Conservation (phyloP, 2,888 invertebrate genomes). For the Callinectes sapidus region DNA sequence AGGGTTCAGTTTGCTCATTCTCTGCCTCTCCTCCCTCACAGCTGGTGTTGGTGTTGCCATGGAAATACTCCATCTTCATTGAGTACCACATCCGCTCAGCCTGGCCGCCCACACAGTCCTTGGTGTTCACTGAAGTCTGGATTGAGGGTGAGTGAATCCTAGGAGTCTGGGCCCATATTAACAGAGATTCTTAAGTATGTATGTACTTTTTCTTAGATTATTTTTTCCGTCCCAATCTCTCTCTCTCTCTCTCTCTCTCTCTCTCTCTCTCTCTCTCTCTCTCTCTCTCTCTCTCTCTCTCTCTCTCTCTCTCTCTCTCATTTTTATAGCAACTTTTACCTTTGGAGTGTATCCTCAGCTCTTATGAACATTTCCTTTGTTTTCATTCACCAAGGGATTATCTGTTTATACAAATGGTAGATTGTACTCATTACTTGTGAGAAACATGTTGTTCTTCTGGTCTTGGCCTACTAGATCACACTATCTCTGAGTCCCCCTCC, state of each 20-base stretch:
- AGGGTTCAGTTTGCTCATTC: background rate
- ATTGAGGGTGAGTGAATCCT: slow-evolving; percentile 57
- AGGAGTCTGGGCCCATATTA: too few relatives aligned
- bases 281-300: too few relatives aligned
- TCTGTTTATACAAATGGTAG: background rate
- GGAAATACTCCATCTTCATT: slow-evolving; percentile 73
- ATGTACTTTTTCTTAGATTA: too few relatives aligned
- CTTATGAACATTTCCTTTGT: background rate
- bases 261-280: too few relatives aligned
- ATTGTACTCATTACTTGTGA: background rate
- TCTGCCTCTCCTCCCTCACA: slow-evolving; percentile 73
- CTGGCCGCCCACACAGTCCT: slow-evolving; percentile 73
- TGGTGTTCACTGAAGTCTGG: slow-evolving; percentile 65
- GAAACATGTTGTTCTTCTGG: background rate
- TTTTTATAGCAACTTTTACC: background rate
- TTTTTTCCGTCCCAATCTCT: too few relatives aligned
- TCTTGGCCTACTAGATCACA: background rate
- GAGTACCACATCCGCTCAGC: slow-evolving; percentile 71
- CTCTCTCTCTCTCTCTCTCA: background rate
- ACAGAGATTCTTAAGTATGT: too few relatives aligned
- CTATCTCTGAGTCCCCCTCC: slow-evolving; percentile 25
- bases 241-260: too few relatives aligned
- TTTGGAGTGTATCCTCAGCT: background rate
- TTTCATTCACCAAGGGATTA: background rate
- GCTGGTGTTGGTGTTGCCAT: slow-evolving; percentile 74